Conservation (phyloP, 2,113 vertebrate species). For the Salvelinus alpinus region DNA sequence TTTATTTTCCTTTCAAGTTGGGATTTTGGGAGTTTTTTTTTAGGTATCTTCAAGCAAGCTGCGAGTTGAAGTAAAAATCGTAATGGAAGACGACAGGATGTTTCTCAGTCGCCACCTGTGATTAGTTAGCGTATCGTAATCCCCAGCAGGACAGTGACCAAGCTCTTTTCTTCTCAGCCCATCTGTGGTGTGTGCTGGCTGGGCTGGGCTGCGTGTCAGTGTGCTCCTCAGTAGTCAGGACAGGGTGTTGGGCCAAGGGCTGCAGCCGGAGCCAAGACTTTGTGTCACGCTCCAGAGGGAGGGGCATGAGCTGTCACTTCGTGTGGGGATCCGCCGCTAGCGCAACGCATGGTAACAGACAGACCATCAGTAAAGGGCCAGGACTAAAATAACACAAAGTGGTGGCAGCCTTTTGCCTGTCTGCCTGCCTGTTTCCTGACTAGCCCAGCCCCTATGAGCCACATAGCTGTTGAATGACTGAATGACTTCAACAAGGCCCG, state of each 20-base stretch:
- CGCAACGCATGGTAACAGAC: constrained; percentile 32
- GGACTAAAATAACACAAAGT: constrained; percentile 61
- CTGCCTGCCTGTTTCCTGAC: constrained; percentile 61
- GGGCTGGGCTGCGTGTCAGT: constrained; percentile 26
- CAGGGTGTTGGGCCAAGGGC: constrained; percentile 33
- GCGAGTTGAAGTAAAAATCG: no score
- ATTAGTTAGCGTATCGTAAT: constrained; percentile 57
- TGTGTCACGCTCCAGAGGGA: constrained; percentile 36
- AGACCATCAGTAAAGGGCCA: constrained; percentile 12
- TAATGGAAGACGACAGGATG: no score
- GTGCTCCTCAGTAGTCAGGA: constrained; percentile 22
- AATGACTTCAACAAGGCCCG: constrained; percentile 38
- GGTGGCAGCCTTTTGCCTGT: constrained; percentile 17
- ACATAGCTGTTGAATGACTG: constrained; percentile 54
- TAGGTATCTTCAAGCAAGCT: no score
- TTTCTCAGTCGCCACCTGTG: constrained; percentile 11
- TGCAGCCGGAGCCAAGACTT: constrained; percentile 28
- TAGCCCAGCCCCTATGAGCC: constrained; percentile 37
- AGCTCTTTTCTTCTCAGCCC: constrained; percentile 40
- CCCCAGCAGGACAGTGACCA: constrained; percentile 55
- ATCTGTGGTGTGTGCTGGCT: constrained; percentile 11
- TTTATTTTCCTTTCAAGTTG: no score
- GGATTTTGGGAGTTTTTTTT: no score
- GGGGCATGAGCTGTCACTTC: constrained; percentile 26
- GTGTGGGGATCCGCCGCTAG: constrained; percentile 39